Conservation (phyloP, 2,888 invertebrate species). For the Adelognathus sp. region DNA sequence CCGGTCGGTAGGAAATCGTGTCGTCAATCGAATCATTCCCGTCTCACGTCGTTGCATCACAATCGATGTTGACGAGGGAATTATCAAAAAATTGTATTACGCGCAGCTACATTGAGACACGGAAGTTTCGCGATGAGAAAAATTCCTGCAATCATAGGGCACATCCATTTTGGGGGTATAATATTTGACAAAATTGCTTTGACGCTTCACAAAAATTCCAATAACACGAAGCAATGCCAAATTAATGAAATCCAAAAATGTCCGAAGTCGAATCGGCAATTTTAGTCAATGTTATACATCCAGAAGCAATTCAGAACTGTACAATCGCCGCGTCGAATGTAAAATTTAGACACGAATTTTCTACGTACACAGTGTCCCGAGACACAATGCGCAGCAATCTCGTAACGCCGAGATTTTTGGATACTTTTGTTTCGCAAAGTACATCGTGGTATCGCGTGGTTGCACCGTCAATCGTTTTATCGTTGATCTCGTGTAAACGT, state of each 20-base stretch:
- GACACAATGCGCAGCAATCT: not conserved
- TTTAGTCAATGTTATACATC: not conserved
- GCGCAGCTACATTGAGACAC: not conserved
- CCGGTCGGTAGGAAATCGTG: not conserved
- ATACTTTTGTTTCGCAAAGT: not conserved
- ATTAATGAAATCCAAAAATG: not conserved
- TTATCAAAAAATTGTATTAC: not conserved
- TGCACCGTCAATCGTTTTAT: not conserved
- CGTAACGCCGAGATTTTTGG: not conserved
- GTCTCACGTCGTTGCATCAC: not conserved
- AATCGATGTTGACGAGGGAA: not conserved
- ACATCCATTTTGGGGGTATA: not conserved
- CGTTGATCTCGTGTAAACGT: not conserved
- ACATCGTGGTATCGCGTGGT: not conserved
- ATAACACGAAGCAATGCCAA: not conserved
- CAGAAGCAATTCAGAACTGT: not conserved
- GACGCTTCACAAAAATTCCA: not conserved
- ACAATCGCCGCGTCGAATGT: too few relatives aligned
- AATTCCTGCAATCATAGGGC: not conserved
- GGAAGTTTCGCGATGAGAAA: too few relatives aligned
- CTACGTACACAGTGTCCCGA: not conserved
- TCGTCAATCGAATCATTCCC: not conserved
- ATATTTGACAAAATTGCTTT: not conserved
- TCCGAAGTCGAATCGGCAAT: not conserved
- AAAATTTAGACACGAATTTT: not conserved